A percentile compares a stretch with the other conserved stretches of the same genome.
Evolutionary conservation across 2,888 invertebrate species (phyloP).

Genomic region (Andricus quercusramuli): DNA sequence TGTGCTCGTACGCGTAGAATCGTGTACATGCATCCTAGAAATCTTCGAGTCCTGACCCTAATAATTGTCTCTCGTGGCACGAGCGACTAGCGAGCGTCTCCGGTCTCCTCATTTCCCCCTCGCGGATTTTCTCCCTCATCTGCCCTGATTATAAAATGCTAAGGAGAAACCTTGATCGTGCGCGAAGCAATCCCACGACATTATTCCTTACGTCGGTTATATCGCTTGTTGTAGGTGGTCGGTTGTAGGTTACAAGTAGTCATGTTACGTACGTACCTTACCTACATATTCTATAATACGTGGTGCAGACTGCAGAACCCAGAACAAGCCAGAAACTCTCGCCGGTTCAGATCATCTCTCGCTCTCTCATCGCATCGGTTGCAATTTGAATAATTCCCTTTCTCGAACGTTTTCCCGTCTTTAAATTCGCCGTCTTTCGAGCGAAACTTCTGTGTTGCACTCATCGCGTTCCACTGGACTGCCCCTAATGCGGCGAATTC

Average conservation of each 20-base stretch:
- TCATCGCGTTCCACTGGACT: conserved; percentile 49
- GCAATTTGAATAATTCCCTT: conserved; percentile 69
- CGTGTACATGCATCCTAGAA: conserved; percentile 19
- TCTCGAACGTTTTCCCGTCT: conserved; percentile 52
- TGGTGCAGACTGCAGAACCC: conserved; percentile 48
- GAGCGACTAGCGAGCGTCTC: conserved; percentile 7
- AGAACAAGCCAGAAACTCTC: conserved; percentile 44
- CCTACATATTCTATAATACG: conserved; percentile 54
- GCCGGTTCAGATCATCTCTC: conserved; percentile 31
- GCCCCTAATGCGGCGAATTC: conserved; percentile 50
- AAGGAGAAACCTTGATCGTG: conserved; percentile 58
- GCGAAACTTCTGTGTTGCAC: conserved; percentile 53
- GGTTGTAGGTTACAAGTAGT: conserved; percentile 41
- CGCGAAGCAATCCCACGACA: conserved; percentile 60
- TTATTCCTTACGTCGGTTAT: conserved; percentile 63
- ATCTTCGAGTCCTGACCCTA: conserved; percentile 16
- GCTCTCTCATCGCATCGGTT: conserved; percentile 39
- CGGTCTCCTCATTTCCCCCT: conserved; percentile 13
- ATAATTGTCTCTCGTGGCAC: conserved; percentile 23
- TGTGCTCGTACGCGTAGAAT: neutral
- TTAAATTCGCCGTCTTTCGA: conserved; percentile 50
- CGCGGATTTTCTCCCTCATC: conserved; percentile 16
- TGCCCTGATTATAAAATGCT: conserved; percentile 38
- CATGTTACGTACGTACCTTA: conserved; percentile 51
- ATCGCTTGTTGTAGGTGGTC: conserved; percentile 46